Conservation (phyloP, 2,888 invertebrate genomes). For the Ichneumon xanthorius region DNA sequence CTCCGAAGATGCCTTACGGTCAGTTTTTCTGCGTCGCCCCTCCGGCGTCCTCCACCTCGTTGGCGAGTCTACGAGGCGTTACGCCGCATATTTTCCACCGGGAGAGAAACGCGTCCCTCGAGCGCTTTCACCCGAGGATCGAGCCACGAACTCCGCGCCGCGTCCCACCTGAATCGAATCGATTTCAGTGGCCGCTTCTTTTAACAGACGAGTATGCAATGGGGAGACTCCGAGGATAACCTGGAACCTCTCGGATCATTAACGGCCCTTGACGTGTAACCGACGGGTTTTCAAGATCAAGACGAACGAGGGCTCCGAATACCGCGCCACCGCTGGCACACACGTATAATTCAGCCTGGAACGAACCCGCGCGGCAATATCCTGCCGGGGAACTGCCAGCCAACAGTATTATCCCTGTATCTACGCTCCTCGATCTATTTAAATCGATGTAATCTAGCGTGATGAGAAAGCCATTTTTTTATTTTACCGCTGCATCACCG, state of each 20-base stretch:
- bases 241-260: conserved; percentile 52
- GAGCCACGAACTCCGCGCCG: conserved; percentile 4
- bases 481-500: not conserved
- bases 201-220: not conserved
- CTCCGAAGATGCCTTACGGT: conserved; percentile 7
- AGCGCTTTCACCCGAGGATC: conserved; percentile 29
- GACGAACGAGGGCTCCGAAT: conserved; percentile 31
- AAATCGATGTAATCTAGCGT: conserved; percentile 45
- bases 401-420: conserved; percentile 41
- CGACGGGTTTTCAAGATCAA: conserved; percentile 42
- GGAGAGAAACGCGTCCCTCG: not conserved
- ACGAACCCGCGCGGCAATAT: conserved; percentile 35
- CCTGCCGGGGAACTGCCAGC: conserved; percentile 26
- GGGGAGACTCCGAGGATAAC: not conserved
- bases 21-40: conserved; percentile 8
- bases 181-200: conserved; percentile 57
- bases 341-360: conserved; percentile 14
- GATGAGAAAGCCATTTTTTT: conserved; percentile 27
- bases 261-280: conserved; percentile 61
- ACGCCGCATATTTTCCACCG: conserved; percentile 47
- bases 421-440: conserved; percentile 55
- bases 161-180: conserved; percentile 60
- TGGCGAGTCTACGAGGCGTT: conserved; percentile 64
- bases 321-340: not conserved
- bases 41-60: conserved; percentile 22